A percentile compares a stretch with the other conserved stretches of the same genome.
Conservation (phyloP, 2,113 vertebrate species). For the Sminthopsis crassicaudata region DNA sequence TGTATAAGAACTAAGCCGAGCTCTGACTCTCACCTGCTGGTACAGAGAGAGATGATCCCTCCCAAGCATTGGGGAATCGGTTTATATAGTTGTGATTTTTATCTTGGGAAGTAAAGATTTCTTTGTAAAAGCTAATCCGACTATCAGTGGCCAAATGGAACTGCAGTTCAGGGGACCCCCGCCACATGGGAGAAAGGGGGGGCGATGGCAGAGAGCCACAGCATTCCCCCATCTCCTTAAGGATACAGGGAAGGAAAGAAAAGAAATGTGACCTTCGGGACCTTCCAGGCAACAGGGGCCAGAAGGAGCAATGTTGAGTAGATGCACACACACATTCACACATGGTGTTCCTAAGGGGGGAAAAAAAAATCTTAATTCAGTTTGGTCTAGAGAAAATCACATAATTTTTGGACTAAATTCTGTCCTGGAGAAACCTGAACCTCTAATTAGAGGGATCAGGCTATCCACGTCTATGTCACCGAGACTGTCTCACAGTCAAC, state of each 20-base stretch:
- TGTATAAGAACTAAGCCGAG: too few relatives aligned
- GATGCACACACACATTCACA: too few relatives aligned
- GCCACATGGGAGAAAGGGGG: too few relatives aligned
- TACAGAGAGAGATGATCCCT: neutral
- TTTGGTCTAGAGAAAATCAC: neutral
- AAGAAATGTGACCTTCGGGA: neutral
- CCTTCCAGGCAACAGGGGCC: neutral
- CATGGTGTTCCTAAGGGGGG: neutral
- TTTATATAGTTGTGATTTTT: too few relatives aligned
- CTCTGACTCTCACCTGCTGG: neutral
- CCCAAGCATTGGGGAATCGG: neutral
- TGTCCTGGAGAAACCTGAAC: neutral
- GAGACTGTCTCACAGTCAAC: neutral
- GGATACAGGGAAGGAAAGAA: neutral
- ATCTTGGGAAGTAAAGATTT: neutral
- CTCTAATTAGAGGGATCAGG: neutral
- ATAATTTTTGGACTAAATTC: neutral
- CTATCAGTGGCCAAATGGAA: neutral
- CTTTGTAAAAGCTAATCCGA: neutral
- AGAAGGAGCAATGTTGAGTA: neutral
- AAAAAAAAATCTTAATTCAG: neutral
- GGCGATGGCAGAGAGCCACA: neutral
- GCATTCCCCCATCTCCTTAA: neutral
- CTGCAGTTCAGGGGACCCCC: neutral
- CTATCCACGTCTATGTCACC: neutral